Evolutionary conservation across 2,113 vertebrate genomes (phyloP).

Genomic region (Camelus dromedarius): DNA sequence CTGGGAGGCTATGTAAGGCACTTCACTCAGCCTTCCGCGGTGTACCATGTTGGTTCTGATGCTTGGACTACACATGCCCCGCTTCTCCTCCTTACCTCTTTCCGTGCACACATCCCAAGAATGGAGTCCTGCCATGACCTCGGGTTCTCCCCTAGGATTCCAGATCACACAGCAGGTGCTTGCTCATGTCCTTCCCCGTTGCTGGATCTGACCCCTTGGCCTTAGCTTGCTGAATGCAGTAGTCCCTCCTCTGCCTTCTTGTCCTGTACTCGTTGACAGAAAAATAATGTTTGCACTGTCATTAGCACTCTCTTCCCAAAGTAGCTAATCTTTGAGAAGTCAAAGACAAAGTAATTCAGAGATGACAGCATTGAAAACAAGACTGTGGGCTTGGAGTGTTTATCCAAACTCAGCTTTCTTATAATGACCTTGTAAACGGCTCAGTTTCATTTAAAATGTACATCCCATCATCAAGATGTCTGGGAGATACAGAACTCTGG

Average conservation of each 20-base stretch:
- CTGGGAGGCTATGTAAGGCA: background rate
- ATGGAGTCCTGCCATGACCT: background rate
- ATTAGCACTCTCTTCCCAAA: background rate
- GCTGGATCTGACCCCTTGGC: fast-evolving
- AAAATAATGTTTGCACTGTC: background rate
- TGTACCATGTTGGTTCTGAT: background rate
- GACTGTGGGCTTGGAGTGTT: background rate
- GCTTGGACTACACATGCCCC: background rate
- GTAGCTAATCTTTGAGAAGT: background rate
- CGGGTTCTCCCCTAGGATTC: background rate
- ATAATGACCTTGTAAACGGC: background rate
- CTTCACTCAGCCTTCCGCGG: fast-evolving
- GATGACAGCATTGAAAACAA: background rate
- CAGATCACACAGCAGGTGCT: background rate
- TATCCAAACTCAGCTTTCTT: background rate
- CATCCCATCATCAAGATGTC: background rate
- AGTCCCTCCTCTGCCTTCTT: background rate
- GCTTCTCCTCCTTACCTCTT: background rate
- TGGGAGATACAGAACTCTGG: background rate
- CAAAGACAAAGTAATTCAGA: background rate
- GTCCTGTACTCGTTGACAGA: background rate
- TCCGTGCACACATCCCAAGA: background rate
- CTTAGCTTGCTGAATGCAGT: background rate
- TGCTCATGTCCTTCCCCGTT: background rate
- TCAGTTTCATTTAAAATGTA: background rate